phyloP scores from a whole-genome alignment of 2,888 invertebrate genomes.

The Dryocosmus kuriphilus region DNA sequence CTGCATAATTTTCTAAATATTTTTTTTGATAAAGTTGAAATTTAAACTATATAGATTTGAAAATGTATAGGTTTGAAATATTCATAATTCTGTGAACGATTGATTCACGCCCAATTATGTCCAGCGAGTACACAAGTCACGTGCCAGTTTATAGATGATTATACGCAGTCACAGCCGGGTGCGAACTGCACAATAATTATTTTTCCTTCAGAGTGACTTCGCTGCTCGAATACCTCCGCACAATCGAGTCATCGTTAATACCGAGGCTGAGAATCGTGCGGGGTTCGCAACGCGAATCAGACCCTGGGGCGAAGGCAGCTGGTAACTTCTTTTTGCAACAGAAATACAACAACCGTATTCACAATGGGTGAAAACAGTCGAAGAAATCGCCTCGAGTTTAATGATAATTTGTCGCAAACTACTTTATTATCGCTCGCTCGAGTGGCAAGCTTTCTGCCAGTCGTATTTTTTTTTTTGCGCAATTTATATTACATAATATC shows the following conservation, averaged over 20 bases:
- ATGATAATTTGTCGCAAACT: constrained; percentile 63
- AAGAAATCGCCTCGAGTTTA: constrained; percentile 59
- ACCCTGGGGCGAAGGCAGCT: constrained; percentile 72
- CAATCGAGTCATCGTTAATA: constrained; percentile 64
- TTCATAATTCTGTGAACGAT: background rate
- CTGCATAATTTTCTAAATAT: too few species aligned
- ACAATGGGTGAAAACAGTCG: constrained; percentile 58
- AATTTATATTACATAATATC: background rate
- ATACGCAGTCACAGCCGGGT: constrained; percentile 48
- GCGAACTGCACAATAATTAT: constrained; percentile 69
- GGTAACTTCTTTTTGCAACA: constrained; percentile 56
- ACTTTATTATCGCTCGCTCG: constrained; percentile 61
- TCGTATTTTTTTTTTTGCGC: background rate
- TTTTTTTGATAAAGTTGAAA: too few species aligned
- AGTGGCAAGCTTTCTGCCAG: constrained; percentile 45
- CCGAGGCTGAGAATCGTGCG: constrained; percentile 51
- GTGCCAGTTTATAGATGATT: constrained; percentile 37
- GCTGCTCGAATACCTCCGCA: constrained; percentile 73
- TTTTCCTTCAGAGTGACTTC: constrained; percentile 75
- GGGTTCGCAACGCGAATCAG: constrained; percentile 50
- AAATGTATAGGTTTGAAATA: too few species aligned
- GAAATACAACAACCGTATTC: constrained; percentile 55
- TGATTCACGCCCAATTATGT: constrained; percentile 25
- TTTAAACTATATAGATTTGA: too few species aligned
- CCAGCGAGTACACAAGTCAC: constrained; percentile 30